Conservation (phyloP, 2,113 vertebrate species). For the Falcunculus frontatus region DNA sequence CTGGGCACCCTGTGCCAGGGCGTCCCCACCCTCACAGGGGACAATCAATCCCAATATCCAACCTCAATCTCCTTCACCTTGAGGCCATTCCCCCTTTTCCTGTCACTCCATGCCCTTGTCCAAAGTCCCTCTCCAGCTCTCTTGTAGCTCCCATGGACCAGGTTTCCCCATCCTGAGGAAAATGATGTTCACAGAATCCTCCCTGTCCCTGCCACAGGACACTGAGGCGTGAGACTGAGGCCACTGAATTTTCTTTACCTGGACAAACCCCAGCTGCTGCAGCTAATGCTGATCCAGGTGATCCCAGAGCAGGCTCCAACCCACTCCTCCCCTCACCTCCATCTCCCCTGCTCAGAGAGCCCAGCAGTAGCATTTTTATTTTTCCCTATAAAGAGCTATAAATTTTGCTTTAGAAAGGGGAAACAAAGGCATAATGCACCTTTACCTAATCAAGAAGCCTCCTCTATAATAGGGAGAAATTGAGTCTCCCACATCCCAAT, state of each 20-base stretch:
- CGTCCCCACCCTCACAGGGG: neutral
- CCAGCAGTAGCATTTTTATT: neutral
- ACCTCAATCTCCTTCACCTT: neutral
- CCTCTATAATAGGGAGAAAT: neutral
- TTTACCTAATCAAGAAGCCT: neutral
- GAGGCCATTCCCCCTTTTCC: neutral
- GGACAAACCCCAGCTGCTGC: neutral
- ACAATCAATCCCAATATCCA: neutral
- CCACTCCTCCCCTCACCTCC: accelerated
- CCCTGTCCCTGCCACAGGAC: neutral
- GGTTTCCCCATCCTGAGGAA: neutral
- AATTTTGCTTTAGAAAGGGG: neutral
- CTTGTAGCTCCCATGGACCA: neutral
- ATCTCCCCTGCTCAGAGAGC: neutral
- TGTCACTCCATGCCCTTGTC: neutral
- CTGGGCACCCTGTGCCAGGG: neutral
- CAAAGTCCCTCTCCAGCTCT: neutral
- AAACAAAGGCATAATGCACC: neutral
- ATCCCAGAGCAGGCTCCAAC: neutral
- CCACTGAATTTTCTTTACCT: neutral
- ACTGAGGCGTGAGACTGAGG: neutral
- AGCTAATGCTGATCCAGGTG: accelerated
- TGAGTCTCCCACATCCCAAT: neutral
- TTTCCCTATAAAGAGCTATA: neutral
- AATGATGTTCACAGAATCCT: neutral